Evolutionary conservation across 1,140 invertebrate genomes (phyloP).

Genomic region (Dryas iulia): DNA sequence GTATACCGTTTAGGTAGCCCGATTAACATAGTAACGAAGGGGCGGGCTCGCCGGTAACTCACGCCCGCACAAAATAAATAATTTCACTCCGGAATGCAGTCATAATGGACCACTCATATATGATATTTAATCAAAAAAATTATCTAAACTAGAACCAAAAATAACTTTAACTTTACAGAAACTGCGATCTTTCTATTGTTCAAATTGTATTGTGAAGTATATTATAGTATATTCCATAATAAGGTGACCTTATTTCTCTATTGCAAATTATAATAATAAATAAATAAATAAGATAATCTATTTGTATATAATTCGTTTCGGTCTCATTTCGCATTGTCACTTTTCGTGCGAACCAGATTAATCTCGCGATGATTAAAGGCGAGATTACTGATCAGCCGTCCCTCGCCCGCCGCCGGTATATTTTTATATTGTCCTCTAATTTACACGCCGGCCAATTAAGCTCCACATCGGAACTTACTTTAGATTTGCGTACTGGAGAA

Average conservation of each 20-base stretch:
- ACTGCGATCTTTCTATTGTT: background rate
- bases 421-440: slow-evolving; percentile 65
- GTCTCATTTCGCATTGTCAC: slow-evolving; percentile 20
- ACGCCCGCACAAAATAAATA: slow-evolving; percentile 75
- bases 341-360: slow-evolving; percentile 44
- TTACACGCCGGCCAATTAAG: slow-evolving; percentile 66
- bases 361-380: slow-evolving; percentile 49
- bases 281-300: background rate
- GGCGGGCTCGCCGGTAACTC: slow-evolving; percentile 68
- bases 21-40: slow-evolving; percentile 77
- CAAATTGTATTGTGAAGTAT: background rate
- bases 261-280: background rate
- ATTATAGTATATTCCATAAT: too few species aligned
- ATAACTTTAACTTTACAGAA: background rate
- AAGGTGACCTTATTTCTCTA: background rate
- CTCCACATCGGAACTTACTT: slow-evolving; percentile 47
- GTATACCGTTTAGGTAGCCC: slow-evolving; percentile 53
- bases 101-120: slow-evolving; percentile 49
- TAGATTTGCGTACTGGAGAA: slow-evolving; percentile 50
- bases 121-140: slow-evolving; percentile 19
- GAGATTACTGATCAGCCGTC: slow-evolving; percentile 39
- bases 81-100: slow-evolving; percentile 61
- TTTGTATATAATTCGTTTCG: slow-evolving; percentile 3
- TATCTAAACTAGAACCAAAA: background rate
- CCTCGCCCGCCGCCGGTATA: slow-evolving; percentile 36